Base-by-base conservation (phyloP, 2,888 invertebrate species). In the Rhogogaster chlorosoma region DNA sequence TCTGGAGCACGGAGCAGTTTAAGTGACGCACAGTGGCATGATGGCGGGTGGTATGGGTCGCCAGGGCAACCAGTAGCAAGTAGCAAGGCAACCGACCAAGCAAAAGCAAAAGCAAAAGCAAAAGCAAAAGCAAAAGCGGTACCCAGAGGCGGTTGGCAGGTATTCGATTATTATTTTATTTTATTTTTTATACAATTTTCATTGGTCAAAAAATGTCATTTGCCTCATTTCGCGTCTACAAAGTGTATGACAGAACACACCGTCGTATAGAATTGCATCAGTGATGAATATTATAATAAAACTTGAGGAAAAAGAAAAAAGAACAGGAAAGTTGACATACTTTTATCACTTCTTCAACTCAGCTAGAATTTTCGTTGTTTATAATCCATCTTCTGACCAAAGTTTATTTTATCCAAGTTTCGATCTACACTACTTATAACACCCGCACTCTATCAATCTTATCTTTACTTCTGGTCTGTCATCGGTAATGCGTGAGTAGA, bases 41-140 rank as follows among this genome's bases (percentile, higher is more conserved):
- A 88, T 88, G 88, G 86, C 87, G 87, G 88, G 86, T 88, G 86
- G 85, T 86, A 84, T 85, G 87, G 87, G 87, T 86, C 87, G 88
- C 86, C 88, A 87, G 86, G 89, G 86, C 86, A 87, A 87, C 87
- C 85, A 82, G 87, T 77, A 77, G 36, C 38, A 45, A 80, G 80
- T 53, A 49, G 26, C 49, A 49, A 38, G 73, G 75, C 49, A 49
- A 77, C 26, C 49, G 53, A 77, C 49, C 77, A 77, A 38, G 77
- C 26, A 77, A 77, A 49, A 77, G 71, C 77, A 32, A 38, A 49
- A 49, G 53, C 49, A n/a, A n/a, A n/a, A n/a, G n/a, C n/a, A n/a
- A n/a, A 77, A 38, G 77, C 26, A 77, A 77, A 49, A 77, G 71
- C 77, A 32, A 38, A 49, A 49, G 53, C 49, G 18, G 15, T 29